Evolutionary conservation across 2,797 vertebrate genomes (phyloP).

Genomic region (Cirrhinus molitorella): DNA sequence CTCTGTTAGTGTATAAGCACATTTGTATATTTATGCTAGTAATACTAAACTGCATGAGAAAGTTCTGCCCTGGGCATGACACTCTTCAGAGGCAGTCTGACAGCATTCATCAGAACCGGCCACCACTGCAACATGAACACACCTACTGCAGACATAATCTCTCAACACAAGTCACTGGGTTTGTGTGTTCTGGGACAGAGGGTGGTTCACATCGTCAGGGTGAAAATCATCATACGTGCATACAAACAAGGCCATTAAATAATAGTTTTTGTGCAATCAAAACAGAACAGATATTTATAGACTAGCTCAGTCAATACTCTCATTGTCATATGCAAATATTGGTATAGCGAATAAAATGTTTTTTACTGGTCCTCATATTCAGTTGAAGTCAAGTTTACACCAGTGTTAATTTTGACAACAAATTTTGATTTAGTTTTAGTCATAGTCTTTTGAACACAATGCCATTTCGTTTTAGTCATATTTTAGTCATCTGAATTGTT

Average conservation of each 20-base stretch:
- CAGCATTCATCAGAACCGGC: conserved; percentile 48
- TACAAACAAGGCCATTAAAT: not conserved
- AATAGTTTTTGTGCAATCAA: not conserved
- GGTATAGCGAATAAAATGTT: not conserved
- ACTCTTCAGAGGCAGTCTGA: conserved; percentile 44
- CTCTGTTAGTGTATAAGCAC: not conserved
- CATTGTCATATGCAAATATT: not conserved
- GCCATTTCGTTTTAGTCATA: too few relatives aligned
- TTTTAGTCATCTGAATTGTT: too few relatives aligned
- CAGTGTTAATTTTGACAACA: too few relatives aligned
- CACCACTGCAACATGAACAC: conserved; percentile 54
- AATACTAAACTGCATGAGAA: not conserved
- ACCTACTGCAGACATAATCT: conserved; percentile 31
- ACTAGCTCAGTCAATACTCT: not conserved
- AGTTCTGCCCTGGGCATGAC: not conserved
- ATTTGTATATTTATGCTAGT: not conserved
- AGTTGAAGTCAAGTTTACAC: too few relatives aligned
- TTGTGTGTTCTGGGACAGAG: not conserved
- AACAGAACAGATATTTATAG: not conserved
- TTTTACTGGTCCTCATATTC: too few relatives aligned
- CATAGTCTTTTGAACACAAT: too few relatives aligned
- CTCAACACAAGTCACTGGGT: not conserved
- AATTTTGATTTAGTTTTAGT: too few relatives aligned
- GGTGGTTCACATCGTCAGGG: not conserved
- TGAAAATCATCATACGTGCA: not conserved